phyloP scores from a whole-genome alignment of 2,797 vertebrate species.

The Tadarida brasiliensis region DNA sequence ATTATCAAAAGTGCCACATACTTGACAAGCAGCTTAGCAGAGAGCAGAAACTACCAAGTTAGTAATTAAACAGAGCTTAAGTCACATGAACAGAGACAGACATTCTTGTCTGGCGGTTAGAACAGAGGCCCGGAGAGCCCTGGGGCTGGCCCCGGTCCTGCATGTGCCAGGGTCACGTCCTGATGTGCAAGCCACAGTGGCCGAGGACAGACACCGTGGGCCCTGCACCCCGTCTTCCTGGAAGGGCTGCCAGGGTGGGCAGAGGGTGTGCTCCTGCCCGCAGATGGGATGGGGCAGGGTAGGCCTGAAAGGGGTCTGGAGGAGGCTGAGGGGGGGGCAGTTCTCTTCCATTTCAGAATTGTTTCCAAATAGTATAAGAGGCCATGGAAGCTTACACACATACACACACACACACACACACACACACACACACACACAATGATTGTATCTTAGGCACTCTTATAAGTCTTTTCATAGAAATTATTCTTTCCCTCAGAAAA shows the following conservation, averaged over 20 bases:
- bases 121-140: slow-evolving; percentile 57
- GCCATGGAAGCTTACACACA: neutral
- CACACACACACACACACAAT: neutral
- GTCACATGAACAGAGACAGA: slow-evolving; percentile 80
- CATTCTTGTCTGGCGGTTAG: slow-evolving; percentile 78
- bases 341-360: slow-evolving; percentile 4
- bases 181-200: neutral
- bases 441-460: neutral
- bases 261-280: neutral
- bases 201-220: neutral
- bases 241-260: neutral
- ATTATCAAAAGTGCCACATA: slow-evolving; percentile 82
- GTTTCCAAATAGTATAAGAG: neutral
- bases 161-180: slow-evolving; percentile 27
- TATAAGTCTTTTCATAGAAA: slow-evolving; percentile 28
- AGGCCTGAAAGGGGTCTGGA: neutral
- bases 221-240: neutral
- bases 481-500: neutral
- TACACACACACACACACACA: too few species aligned
- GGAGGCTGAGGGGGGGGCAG: neutral
- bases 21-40: slow-evolving; percentile 80
- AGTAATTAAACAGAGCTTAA: slow-evolving; percentile 80
- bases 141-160: neutral
- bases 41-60: slow-evolving; percentile 76
- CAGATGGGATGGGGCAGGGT: neutral